These are phyloP conservation scores for Lydus trimaculatus DNA, from an alignment of 2,888 invertebrate species.

Conservation along the genomic window DNA sequence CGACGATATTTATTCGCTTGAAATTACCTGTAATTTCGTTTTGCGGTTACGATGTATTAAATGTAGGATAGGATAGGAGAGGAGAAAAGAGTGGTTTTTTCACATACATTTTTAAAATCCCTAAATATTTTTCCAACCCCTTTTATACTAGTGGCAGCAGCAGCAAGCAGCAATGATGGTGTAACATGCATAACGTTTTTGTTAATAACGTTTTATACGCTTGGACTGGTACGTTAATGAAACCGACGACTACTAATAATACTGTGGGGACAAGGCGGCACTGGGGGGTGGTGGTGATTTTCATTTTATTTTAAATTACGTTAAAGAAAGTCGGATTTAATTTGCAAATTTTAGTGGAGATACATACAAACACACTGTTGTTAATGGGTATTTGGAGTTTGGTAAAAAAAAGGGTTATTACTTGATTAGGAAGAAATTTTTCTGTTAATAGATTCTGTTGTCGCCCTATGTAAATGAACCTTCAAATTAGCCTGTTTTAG, in stretches of 20 bases:
- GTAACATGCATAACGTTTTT: constrained; percentile 23
- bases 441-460: neutral
- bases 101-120: neutral
- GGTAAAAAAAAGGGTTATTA: neutral
- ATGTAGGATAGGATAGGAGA: neutral
- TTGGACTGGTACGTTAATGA: constrained; percentile 36
- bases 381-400: neutral
- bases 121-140: neutral
- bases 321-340: constrained; percentile 25
- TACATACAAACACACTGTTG: constrained; percentile 5
- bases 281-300: constrained; percentile 11
- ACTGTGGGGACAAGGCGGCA: neutral
- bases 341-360: neutral
- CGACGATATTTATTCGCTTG: neutral
- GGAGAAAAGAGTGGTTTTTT: neutral
- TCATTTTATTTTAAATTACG: constrained; percentile 29
- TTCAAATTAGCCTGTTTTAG: too few species aligned
- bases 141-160: neutral
- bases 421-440: neutral
- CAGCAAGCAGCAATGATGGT: too few species aligned
- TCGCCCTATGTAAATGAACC: too few species aligned
- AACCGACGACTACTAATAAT: constrained; percentile 24
- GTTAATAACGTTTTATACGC: constrained; percentile 39
- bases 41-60: constrained; percentile 1
- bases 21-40: constrained; percentile 5